phyloP scores from a whole-genome alignment of 92 coral and sea anemone species.

The Pocillopora meandrina region DNA sequence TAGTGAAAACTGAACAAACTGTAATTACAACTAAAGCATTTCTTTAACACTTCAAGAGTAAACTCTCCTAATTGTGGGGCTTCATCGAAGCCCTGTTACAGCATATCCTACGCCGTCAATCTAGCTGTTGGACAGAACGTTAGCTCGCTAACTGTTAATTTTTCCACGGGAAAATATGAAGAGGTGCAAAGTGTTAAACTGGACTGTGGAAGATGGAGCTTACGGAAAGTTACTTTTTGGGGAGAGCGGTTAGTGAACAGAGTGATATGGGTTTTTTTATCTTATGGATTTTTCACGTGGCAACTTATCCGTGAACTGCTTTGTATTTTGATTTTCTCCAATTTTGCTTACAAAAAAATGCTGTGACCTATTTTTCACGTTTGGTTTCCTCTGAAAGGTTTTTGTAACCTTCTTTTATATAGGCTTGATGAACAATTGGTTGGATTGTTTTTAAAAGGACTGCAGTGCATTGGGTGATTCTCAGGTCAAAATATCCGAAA shows the following conservation, averaged over 20 bases:
- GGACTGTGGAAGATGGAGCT: constrained; percentile 45
- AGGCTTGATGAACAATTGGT: constrained; percentile 22
- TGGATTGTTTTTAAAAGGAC: not conserved
- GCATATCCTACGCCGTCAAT: constrained; percentile 38
- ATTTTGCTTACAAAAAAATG: not conserved
- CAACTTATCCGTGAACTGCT: no score
- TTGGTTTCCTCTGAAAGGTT: not conserved
- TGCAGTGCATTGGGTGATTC: no score
- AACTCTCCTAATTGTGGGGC: constrained; percentile 37
- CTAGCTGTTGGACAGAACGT: constrained; percentile 2
- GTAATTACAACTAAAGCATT: no score
- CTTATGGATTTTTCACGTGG: no score
- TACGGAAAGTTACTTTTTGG: constrained; percentile 35
- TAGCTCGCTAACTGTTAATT: constrained; percentile 18
- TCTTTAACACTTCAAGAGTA: constrained; percentile 28
- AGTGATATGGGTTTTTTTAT: no score
- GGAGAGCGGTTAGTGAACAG: no score
- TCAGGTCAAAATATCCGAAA: no score
- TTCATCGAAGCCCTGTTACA: constrained; percentile 27
- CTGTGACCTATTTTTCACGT: not conserved
- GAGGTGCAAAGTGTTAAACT: constrained; percentile 28
- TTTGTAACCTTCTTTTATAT: not conserved
- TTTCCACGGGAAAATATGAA: constrained; percentile 41
- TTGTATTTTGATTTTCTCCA: no score
- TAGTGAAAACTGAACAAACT: no score